Base-by-base conservation (phyloP, 2,888 invertebrate species). In the Lumbricus terrestris region DNA sequence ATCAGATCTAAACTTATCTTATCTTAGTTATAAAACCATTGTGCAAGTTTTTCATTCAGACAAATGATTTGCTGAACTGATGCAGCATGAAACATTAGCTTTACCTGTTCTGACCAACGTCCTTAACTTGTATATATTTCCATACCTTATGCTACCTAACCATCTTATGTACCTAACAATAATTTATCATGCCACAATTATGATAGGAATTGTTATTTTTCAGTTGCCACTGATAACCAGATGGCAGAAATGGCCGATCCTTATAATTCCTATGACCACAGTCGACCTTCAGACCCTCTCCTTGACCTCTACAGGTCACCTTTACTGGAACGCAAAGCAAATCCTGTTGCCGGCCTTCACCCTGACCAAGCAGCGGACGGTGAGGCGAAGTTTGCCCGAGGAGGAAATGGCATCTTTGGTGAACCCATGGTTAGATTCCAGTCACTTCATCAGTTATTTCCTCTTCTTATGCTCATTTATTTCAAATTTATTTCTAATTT, bases 381-480 rank as follows among this genome's bases (percentile, higher is more conserved):
- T 0, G 85, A 85, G 37, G 20, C 8, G 1, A 85, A 23, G n/a
- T 85, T 85, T 92, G 94, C 94, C 13, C 92, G 95, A 90, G 95
- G 95, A 38, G 95, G 95, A 29, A 94, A 95, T 92, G 95, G 95
- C 18, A 95, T 95, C 85, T 95, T 95, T 92, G 95, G 95, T 11
- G 92, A 93, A 91, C 94, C 94, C 13, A 94, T 94, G 93, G 95
- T 94, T 92, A 88, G 91, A 54, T 90, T 85, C n/a, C 23, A 47
- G 15, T 89, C 42, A 20, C 42, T 15, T 42, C 20, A 11, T 40
- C 69, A 69, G n/a, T 8, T 69, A n/a, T 69, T 69, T n/a, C 69
- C 6, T n/a, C 29, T 6, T 69, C 0, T 1, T 69, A 1, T 69
- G 11, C 8, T n/a, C 13, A 13, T 69, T 11, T 69, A 16, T 69